phyloP scores from a whole-genome alignment of 2,113 vertebrate species.

The Variabilichromis moorii region DNA sequence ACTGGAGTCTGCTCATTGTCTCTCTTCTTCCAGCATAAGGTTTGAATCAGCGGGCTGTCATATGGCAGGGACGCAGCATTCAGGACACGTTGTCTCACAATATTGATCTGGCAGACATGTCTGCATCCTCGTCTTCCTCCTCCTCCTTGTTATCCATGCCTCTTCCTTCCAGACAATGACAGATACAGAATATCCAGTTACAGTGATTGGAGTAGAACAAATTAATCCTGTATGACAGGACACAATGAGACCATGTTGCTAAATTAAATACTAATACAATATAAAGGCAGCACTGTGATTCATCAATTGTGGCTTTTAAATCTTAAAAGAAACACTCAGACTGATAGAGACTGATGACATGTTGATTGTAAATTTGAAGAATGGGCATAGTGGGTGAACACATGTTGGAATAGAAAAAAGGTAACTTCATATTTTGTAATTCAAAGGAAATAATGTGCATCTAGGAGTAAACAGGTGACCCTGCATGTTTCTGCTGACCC shows the following conservation, averaged over 20 bases:
- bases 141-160: background rate
- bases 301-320: slow-evolving; percentile 2
- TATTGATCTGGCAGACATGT: slow-evolving; percentile 34
- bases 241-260: background rate
- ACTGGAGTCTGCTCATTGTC: background rate
- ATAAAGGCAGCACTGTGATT: slow-evolving; percentile 5
- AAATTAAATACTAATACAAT: background rate
- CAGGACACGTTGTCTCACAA: slow-evolving; percentile 35
- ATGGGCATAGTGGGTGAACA: slow-evolving; percentile 44
- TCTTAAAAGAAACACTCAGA: background rate
- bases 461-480: slow-evolving; percentile 39
- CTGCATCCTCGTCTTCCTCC: slow-evolving; percentile 20
- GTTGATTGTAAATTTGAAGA: slow-evolving; percentile 39
- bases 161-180: slow-evolving; percentile 5
- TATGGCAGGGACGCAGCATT: slow-evolving; percentile 30
- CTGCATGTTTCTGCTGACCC: slow-evolving; percentile 49
- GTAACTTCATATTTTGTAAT: slow-evolving; percentile 13
- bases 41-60: slow-evolving; percentile 44
- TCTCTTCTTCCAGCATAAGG: slow-evolving; percentile 33
- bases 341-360: background rate
- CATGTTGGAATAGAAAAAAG: slow-evolving; percentile 36
- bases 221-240: background rate
- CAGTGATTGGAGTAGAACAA: background rate
- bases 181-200: background rate
- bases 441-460: slow-evolving; percentile 39